phyloP scores from a whole-genome alignment of 1,140 invertebrate species.

The Macrobrachium nipponense region DNA sequence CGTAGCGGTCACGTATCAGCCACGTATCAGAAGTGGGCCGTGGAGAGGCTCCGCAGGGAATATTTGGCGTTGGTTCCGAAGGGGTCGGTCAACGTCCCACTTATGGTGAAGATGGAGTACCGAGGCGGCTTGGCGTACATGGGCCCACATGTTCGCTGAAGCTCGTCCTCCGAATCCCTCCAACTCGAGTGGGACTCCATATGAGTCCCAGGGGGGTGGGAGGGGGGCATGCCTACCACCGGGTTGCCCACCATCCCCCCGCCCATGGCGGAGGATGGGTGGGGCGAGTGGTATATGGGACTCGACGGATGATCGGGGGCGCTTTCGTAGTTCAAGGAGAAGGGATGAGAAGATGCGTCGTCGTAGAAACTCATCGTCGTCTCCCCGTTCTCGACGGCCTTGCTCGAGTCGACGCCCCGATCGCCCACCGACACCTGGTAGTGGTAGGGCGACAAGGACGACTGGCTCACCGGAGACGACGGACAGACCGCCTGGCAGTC shows the following conservation, averaged over 20 bases:
- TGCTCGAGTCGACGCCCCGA: background rate
- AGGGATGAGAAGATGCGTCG: too few species aligned
- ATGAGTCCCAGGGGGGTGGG: too few species aligned
- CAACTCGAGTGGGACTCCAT: too few species aligned
- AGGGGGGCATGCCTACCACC: too few species aligned
- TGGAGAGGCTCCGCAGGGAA: constrained; percentile 49
- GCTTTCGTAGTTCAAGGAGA: too few species aligned
- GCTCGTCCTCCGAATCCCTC: constrained; percentile 14
- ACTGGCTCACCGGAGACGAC: background rate
- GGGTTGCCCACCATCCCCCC: too few species aligned
- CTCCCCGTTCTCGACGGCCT: background rate
- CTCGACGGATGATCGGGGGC: too few species aligned
- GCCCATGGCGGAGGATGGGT: too few species aligned
- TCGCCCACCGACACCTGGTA: constrained; percentile 2
- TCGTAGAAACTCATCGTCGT: too few species aligned
- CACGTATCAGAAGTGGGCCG: constrained; percentile 42
- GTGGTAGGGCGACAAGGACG: background rate
- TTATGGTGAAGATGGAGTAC: constrained; percentile 56
- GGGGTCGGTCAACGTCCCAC: constrained; percentile 49
- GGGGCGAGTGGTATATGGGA: too few species aligned
- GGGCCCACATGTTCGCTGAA: background rate
- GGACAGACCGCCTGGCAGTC: too few species aligned
- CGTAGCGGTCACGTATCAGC: background rate
- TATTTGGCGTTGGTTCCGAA: constrained; percentile 55
- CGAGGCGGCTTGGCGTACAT: constrained; percentile 30